A percentile compares a stretch with the other conserved stretches of the same genome.
Evolutionary conservation across 2,113 vertebrate species (phyloP).

Genomic region (Istiophorus platypterus): DNA sequence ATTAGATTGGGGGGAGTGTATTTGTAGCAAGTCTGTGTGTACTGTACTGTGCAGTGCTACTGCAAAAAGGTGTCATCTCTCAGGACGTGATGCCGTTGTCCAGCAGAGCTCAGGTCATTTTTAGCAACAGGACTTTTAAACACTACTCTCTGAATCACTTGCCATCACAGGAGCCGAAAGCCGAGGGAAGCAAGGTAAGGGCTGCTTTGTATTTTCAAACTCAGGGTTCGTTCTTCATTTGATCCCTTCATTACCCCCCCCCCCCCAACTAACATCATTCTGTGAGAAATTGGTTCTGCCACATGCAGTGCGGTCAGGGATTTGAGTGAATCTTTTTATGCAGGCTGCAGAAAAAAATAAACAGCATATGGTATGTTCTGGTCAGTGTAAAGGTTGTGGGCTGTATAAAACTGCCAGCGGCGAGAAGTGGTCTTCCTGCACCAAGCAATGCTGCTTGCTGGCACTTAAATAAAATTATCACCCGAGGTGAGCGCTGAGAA

Average conservation of each 20-base stretch:
- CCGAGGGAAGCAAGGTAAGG: slow-evolving; percentile 87
- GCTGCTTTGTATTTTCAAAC: slow-evolving; percentile 57
- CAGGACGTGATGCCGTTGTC: slow-evolving; percentile 31
- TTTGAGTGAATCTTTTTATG: slow-evolving; percentile 70
- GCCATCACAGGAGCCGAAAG: slow-evolving; percentile 87
- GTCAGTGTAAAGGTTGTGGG: slow-evolving; percentile 14
- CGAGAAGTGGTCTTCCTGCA: not conserved
- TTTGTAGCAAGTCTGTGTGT: not conserved
- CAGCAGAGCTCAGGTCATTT: slow-evolving; percentile 61
- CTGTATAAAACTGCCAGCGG: slow-evolving; percentile 10
- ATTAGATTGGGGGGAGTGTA: not conserved
- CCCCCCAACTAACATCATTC: slow-evolving; percentile 77
- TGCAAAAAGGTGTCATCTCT: not conserved
- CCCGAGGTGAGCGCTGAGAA: not conserved
- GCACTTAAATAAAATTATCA: slow-evolving; percentile 11
- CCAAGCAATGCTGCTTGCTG: not conserved
- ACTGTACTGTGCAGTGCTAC: not conserved
- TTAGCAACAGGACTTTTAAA: slow-evolving; percentile 77
- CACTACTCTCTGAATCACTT: slow-evolving; percentile 88
- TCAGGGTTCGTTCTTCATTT: slow-evolving; percentile 54
- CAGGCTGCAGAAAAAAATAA: slow-evolving; percentile 23
- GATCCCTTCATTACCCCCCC: slow-evolving; percentile 9
- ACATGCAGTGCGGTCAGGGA: slow-evolving; percentile 68
- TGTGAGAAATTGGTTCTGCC: slow-evolving; percentile 69
- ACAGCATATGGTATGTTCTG: not conserved